A percentile compares a stretch with the other conserved stretches of the same genome.
Evolutionary conservation across 1,140 invertebrate genomes (phyloP).

Genomic region (Diachasma alloeum): DNA sequence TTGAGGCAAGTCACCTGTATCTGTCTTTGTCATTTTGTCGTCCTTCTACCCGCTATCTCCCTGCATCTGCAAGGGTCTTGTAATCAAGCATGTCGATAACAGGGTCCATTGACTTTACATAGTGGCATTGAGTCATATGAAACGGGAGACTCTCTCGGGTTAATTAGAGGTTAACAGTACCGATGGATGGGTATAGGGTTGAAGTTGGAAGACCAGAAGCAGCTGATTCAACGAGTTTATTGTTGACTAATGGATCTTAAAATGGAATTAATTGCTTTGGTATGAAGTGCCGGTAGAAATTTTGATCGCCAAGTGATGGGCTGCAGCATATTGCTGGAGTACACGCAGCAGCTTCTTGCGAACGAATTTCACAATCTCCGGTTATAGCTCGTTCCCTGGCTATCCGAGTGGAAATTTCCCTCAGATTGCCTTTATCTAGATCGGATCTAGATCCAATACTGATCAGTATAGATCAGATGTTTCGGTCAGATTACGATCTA

Average conservation of each 20-base stretch:
- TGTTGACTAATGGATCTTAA: background rate
- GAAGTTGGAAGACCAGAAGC: background rate
- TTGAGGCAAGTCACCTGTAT: conserved; percentile 27
- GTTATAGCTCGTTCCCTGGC: too few relatives aligned
- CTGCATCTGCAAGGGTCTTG: conserved; percentile 28
- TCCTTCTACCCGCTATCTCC: background rate
- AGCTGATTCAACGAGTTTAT: background rate
- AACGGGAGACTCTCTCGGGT: conserved; percentile 31
- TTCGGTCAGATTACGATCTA: too few relatives aligned
- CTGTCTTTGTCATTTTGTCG: background rate
- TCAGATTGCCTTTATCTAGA: too few relatives aligned
- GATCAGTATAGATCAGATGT: too few relatives aligned
- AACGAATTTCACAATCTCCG: too few relatives aligned
- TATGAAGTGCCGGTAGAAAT: too few relatives aligned
- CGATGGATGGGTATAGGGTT: background rate
- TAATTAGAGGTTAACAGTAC: conserved; percentile 41
- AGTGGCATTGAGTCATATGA: conserved; percentile 37
- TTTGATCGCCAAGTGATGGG: too few relatives aligned
- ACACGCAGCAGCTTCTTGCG: too few relatives aligned
- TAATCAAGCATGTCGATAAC: conserved; percentile 44
- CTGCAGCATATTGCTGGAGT: too few relatives aligned
- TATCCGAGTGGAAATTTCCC: too few relatives aligned
- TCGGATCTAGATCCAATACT: too few relatives aligned
- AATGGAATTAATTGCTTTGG: background rate
- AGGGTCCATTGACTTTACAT: conserved; percentile 32